Evolutionary conservation across 2,888 invertebrate species (phyloP).

Genomic region (Volucella bombylans): DNA sequence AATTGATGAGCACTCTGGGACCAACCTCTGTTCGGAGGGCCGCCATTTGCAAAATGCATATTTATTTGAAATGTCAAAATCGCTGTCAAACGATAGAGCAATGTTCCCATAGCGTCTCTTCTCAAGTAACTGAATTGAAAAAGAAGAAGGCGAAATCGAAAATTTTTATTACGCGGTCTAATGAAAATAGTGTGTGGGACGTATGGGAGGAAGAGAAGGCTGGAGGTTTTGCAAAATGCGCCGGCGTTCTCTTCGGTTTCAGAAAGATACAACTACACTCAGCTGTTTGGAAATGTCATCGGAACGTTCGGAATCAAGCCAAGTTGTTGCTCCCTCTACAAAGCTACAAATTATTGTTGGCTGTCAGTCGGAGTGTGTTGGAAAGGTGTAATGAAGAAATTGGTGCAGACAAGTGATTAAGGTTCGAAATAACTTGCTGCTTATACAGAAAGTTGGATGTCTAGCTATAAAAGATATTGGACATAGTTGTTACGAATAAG

Average conservation of each 20-base stretch:
- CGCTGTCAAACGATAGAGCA: constrained; percentile 73
- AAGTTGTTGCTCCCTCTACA: constrained; percentile 18
- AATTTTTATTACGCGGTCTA: constrained; percentile 59
- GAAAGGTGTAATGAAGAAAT: neutral
- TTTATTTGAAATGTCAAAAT: constrained; percentile 66
- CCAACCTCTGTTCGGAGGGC: constrained; percentile 69
- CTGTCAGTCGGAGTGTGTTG: constrained; percentile 31
- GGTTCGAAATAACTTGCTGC: neutral
- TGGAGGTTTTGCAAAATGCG: constrained; percentile 40
- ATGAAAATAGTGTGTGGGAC: constrained; percentile 33
- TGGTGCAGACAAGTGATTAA: neutral
- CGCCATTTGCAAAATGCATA: constrained; percentile 74
- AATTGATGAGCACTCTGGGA: constrained; percentile 30
- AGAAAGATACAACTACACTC: constrained; percentile 52
- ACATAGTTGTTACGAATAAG: no score
- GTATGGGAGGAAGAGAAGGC: constrained; percentile 45
- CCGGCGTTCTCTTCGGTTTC: constrained; percentile 58
- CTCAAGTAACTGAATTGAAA: constrained; percentile 73
- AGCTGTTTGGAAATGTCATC: constrained; percentile 59
- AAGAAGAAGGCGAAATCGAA: constrained; percentile 72
- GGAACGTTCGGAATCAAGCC: constrained; percentile 49
- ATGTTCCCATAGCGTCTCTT: constrained; percentile 74
- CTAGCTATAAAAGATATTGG: no score
- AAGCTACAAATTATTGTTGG: neutral
- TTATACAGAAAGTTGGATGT: no score